Evolutionary conservation across 2,888 invertebrate genomes (phyloP).

Genomic region (Diachrysia chrysitis): DNA sequence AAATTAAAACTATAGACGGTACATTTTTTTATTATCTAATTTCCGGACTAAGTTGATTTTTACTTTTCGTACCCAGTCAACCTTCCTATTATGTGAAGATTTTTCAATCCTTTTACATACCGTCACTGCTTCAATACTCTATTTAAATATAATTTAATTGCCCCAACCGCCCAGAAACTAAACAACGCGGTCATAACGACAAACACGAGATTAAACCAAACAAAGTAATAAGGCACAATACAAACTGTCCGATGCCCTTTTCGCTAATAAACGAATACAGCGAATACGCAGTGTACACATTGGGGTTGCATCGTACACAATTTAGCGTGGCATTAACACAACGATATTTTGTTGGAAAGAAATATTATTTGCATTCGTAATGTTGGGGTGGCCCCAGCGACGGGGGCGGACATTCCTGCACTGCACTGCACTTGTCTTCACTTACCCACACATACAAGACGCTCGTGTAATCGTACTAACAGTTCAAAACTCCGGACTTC

Average conservation of each 20-base stretch:
- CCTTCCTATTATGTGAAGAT: too few species aligned
- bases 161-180: conserved; percentile 22
- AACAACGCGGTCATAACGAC: conserved; percentile 33
- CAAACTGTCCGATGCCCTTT: conserved; percentile 70
- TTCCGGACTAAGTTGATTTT: too few species aligned
- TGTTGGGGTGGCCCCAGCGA: conserved; percentile 69
- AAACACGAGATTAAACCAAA: conserved; percentile 47
- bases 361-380: conserved; percentile 86
- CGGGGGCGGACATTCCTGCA: conserved; percentile 80
- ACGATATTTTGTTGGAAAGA: conserved; percentile 85
- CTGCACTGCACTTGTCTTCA: conserved; percentile 74
- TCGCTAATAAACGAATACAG: conserved; percentile 83
- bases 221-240: conserved; percentile 45
- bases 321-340: conserved; percentile 85
- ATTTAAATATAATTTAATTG: conserved; percentile 23
- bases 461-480: conserved; percentile 13
- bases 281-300: conserved; percentile 79
- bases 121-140: conserved; percentile 10
- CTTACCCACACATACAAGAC: conserved; percentile 54
- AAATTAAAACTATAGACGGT: too few species aligned
- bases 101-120: too few species aligned
- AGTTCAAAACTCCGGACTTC: neutral
- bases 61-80: too few species aligned
- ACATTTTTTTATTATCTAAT: too few species aligned
- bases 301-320: conserved; percentile 76